Evolutionary conservation across 92 coral and sea anemone species (phyloP), one percentile per base, ranked within the genome.

Genomic region (Virgularia gustaviana): DNA sequence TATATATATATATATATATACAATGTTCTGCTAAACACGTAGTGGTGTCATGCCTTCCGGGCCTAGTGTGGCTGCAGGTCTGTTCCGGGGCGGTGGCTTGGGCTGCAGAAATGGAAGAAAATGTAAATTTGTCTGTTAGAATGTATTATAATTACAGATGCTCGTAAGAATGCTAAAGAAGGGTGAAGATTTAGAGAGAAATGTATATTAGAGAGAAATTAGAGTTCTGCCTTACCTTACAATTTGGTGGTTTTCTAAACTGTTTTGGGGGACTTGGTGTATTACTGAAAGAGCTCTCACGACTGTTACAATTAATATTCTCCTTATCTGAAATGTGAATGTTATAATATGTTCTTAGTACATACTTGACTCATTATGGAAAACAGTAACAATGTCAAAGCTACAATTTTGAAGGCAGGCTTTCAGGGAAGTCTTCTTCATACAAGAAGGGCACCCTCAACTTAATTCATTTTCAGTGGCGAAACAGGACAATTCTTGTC

Each of bases 181-280:
- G 51, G 13, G 4, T 22, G 20, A 16, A 43, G 20, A 13, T 43
- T 43, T 43, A 16, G n/a, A 1, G 2, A 1, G 51, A 43, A 1
- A 13, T 22, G n/a, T n/a, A n/a, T n/a, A n/a, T n/a, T n/a, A n/a
- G n/a, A n/a, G n/a, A n/a, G n/a, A n/a, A n/a, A n/a, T n/a, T n/a
- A n/a, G n/a, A n/a, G n/a, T n/a, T 43, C 0, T 1, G 34, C 16
- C 42, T 2, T 33, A 60, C 66, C 66, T 31, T 60, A 12, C 22
- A 8, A 24, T 12, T 31, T 8, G 37, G 66, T 9, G 75, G 75
- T 32, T 68, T 68, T 49, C 61, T 68, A 1, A 49, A 49, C 16
- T 18, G 37, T 6, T 22, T 43, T 30, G 47, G 75, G 25, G 75
- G 75, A 49, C 75, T 68, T 20, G 75, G 75, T 18, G 75, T 68